Evolutionary conservation across 2,888 invertebrate species (phyloP), one percentile per base, ranked within the genome.

Genomic region (Mechanitis mazaeus): DNA sequence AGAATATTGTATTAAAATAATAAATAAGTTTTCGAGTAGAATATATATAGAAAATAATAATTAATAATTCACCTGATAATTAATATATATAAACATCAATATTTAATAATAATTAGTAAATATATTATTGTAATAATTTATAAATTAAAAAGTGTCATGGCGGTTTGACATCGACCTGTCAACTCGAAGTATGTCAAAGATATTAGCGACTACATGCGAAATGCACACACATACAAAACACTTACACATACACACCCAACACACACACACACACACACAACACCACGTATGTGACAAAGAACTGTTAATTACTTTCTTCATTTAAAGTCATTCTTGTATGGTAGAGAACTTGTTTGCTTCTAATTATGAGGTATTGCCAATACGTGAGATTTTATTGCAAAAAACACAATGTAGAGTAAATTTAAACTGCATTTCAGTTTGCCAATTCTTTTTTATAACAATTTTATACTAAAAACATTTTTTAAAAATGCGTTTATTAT

Each of bases 151-250:
- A 55, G 33, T 55, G 35, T 33, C 55, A 38, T 55, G 50, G 31
- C 50, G 28, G 50, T 50, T 50, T 50, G 50, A 50, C 50, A 50
- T 50, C 50, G 45, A 59, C 33, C 45, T 54, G 59, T 64, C 61
- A 64, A 64, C 61, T 69, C 75, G 69, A 70, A 71, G 77, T 79
- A 79, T 83, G 81, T 71, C 69, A 65, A 67, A 70, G 68, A 72
- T 70, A 75, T 78, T 78, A 78, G 74, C 78, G 66, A 61, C 59
- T 45, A 61, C 67, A 65, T 68, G 72, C 64, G 71, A 56, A 61
- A 54, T 56, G 56, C 63, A 66, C 61, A 63, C 64, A 63, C 58
- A 61, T 20, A 20, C 20, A 20, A 20, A 35, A 3, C 35, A 35
- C 61, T 31, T 6, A 50, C 50, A 50, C 31, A 50, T 9, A 12